Base-by-base conservation (phyloP, 2,888 invertebrate species). In the Escarpia spicata region DNA sequence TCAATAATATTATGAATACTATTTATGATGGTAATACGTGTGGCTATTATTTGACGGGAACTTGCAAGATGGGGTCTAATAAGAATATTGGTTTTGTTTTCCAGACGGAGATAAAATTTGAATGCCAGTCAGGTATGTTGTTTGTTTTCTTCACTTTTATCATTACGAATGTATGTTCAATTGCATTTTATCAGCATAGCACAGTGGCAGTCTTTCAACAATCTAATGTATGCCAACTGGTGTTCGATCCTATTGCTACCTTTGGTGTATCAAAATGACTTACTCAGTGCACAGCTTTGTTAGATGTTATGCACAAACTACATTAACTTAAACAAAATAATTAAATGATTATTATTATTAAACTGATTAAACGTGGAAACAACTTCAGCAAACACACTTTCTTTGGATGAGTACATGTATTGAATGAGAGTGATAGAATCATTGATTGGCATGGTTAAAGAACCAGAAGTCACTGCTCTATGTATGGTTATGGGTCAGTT, bases 91-190 rank as follows among this genome's bases (percentile, higher is more conserved):
- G 15, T 75, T 26, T 75, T 75, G 26, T 75, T 75, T 75, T 75
- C 26, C 75, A 75, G 75, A 6, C 75, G n/a, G 75, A 75, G 19
- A 75, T 75, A 26, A 19, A 26, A 75, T 75, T 75, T 75, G 75
- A 75, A n/a, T 75, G 75, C 75, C 75, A n/a, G n/a, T 75, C 75
- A 75, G 75, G 75, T 75, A 75, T 15, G 75, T 75, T 75, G 75
- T 75, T 75, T 52, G 12, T 52, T 75, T 75, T 75, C 19, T 75
- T 75, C 19, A 75, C 6, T 19, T 75, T 75, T 75, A 26, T 75
- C 75, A 26, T 75, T 6, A 26, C 15, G 60, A 12, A 60, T 60
- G 12, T 75, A 75, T 19, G 75, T 15, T 19, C 19, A 75, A 0
- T 26, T 75, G 75, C 26, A 75, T 6, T 75, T 75, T 75, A 75